Base-by-base conservation (phyloP, 2,888 invertebrate genomes). In the Deilephila porcellus region DNA sequence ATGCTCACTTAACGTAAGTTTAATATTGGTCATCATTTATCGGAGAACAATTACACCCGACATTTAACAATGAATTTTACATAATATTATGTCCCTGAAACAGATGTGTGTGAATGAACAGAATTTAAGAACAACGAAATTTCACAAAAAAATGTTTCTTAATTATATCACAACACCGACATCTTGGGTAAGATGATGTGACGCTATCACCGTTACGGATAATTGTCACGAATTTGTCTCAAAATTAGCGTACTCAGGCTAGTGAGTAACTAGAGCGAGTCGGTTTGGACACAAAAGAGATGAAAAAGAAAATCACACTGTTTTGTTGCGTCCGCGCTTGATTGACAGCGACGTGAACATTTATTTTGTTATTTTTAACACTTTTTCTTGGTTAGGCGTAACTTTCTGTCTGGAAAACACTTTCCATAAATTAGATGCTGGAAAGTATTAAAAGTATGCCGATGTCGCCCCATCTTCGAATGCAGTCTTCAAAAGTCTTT, bases 211-310 rank as follows among this genome's bases (percentile, higher is more conserved):
- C 74, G 83, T 79, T 81, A 82, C 84, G 82, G 83, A 80, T 84
- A 85, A 85, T 85, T 84, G 83, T 82, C 78, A 82, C 82, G 80
- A 85, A 84, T 87, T 86, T 81, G 81, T 81, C 78, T 81, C 76
- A 83, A 85, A 86, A 88, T 88, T 85, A 85, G 85, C 84, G 83
- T 85, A 86, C 81, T 81, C 82, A 76, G 78, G 79, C 78, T 83
- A 82, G 77, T 77, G 75, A 80, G 73, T 79, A 89, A 89, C 81
- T 86, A 89, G 88, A 90, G 86, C 89, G 88, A 81, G 79, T 84
- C 86, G 85, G 76, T 83, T 80, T 78, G 73, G 72, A 73, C 75
- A 81, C 76, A 82, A 84, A 85, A 77, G 82, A 83, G 74, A 77
- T 77, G 77, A 82, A 83, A 82, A 82, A 77, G 82, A 82, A 82